Evolutionary conservation across 2,888 invertebrate genomes (phyloP), one percentile per base, ranked within the genome.

Genomic region (Hoplodrina blanda): DNA sequence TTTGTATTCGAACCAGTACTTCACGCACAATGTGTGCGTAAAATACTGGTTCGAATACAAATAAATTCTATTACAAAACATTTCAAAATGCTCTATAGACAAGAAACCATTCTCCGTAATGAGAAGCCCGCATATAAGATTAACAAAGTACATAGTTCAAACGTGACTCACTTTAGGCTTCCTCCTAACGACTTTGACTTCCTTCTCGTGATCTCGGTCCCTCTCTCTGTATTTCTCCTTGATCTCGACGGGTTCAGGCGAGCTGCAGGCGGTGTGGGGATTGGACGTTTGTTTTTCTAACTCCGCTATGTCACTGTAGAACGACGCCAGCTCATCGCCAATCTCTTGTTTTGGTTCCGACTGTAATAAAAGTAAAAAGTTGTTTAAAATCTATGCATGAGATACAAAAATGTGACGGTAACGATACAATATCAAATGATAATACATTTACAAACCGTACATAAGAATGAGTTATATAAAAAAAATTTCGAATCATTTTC

Each of bases 221-320:
- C 54, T 75, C 1, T 85, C 85, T 55, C 69, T 76, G 11, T 59
- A 50, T 49, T 62, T 82, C 62, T 78, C 69, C 55, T 53, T 62
- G 33, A 53, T 5, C 55, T 74, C 62, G n/a, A 83, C 73, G 4
- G 85, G 87, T 30, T 86, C 88, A 4, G 88, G 89, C 2, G 89
- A 85, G 72, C 76, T 56, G 72, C 83, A 20, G 2, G 85, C 79
- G 3, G 83, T 80, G 67, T 66, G 84, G 83, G 46, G 41, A 11
- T 11, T 37, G 8, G 86, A 81, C 0, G 86, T 69, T 0, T 84
- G 80, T 55, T 94, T 94, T 80, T 96, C 96, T 2, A 96, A 75
- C 59, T 95, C 93, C 0, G 96, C 96, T 37, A 96, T 91, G 73
- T 96, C 96, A 78, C 92, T 96, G 91, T 96, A 97, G 91, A 96